These are phyloP conservation scores for Anthopleura sola DNA, from an alignment of 64 coral and sea anemone species.

Conservation along the genomic window DNA sequence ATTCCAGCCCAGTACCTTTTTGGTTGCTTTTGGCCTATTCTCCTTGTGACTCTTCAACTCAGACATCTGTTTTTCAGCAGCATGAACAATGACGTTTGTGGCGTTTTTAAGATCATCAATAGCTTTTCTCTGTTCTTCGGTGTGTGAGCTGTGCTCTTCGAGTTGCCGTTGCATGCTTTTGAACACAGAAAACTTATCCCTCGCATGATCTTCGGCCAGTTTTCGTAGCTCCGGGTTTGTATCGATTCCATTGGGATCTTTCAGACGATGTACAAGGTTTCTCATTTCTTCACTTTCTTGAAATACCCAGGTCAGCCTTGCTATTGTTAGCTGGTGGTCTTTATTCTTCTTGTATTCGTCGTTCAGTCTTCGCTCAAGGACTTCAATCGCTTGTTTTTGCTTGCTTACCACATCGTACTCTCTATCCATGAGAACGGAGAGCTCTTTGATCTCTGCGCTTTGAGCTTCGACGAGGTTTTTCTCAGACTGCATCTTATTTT, in stretches of 20 bases:
- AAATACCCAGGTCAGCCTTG: not conserved
- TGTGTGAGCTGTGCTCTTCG: constrained; percentile 20
- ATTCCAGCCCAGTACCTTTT: not conserved
- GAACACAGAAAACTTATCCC: constrained; percentile 19
- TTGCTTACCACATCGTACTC: constrained; percentile 50
- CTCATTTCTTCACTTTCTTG: constrained; percentile 8
- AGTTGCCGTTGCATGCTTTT: constrained; percentile 23
- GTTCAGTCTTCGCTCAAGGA: constrained; percentile 44
- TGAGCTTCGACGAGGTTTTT: constrained; percentile 20
- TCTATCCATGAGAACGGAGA: constrained; percentile 39
- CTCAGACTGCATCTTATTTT: constrained; percentile 26
- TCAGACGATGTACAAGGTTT: not conserved
- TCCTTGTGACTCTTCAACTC: constrained; percentile 2
- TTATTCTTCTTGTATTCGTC: constrained; percentile 49
- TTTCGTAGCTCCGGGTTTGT: not conserved
- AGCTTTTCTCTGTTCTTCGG: constrained; percentile 18
- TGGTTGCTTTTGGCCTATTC: not conserved
- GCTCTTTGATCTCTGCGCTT: constrained; percentile 45
- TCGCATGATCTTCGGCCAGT: constrained; percentile 15
- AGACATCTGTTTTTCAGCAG: constrained; percentile 7
- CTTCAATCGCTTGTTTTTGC: constrained; percentile 45
- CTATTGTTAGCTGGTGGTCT: constrained; percentile 10
- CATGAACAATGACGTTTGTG: constrained; percentile 2
- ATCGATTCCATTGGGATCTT: not conserved
- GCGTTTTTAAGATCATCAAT: constrained; percentile 20